Conservation (phyloP, 2,113 vertebrate species). For the Ictalurus furcatus region DNA sequence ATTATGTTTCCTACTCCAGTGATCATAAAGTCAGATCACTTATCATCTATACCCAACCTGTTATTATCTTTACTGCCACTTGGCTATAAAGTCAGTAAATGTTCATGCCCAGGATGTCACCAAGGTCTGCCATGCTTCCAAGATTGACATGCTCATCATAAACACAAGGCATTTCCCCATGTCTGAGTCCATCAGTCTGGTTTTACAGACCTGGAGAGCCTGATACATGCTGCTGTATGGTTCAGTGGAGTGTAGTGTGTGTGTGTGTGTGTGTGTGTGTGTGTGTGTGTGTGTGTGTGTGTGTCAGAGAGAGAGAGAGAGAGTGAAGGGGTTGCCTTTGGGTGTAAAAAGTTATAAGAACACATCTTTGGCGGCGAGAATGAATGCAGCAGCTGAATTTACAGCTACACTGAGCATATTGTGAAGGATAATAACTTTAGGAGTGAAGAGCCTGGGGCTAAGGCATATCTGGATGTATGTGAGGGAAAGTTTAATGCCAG, state of each 20-base stretch:
- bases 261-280: neutral
- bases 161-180: neutral
- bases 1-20: neutral
- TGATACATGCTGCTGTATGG: neutral
- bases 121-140: neutral
- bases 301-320: too few relatives aligned
- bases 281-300: neutral
- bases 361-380: neutral
- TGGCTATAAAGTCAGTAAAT: neutral
- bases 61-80: conserved; percentile 17
- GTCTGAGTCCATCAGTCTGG: conserved; percentile 4
- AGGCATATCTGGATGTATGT: conserved; percentile 1
- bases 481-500: neutral
- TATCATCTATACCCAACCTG: neutral
- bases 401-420: neutral
- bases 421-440: conserved; percentile 17
- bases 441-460: neutral
- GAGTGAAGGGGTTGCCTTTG: neutral
- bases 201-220: neutral
- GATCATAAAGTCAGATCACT: neutral
- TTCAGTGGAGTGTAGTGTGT: neutral
- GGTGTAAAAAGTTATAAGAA: conserved; percentile 4
- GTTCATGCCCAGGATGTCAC: neutral
- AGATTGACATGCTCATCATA: neutral
- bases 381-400: neutral